Conservation (phyloP, 1,140 invertebrate genomes). For the Samia ricini region DNA sequence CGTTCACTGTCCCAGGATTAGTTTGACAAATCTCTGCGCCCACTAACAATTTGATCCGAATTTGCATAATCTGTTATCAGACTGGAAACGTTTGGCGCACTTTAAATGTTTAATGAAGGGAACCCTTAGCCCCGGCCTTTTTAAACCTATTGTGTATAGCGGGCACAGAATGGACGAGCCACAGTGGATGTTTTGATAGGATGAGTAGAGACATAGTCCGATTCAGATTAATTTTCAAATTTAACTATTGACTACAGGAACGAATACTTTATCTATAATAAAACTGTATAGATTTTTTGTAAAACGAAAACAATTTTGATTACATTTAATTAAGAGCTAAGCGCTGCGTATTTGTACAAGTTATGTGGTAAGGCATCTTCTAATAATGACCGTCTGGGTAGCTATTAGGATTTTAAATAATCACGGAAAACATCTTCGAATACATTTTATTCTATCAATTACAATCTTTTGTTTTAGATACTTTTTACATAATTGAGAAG, state of each 20-base stretch:
- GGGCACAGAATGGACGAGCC: constrained; percentile 6
- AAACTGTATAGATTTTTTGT: too few species aligned
- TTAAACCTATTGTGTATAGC: constrained; percentile 9
- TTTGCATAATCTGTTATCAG: constrained; percentile 70
- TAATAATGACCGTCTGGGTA: too few species aligned
- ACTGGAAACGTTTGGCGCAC: constrained; percentile 48
- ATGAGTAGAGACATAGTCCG: background rate
- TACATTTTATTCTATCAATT: too few species aligned
- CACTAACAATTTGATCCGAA: constrained; percentile 68
- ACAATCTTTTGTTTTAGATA: too few species aligned
- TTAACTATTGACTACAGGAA: background rate
- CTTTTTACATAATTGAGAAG: too few species aligned
- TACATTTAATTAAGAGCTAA: too few species aligned
- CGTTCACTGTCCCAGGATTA: constrained; percentile 35
- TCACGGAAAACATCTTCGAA: too few species aligned
- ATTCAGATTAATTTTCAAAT: background rate
- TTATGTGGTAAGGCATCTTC: too few species aligned
- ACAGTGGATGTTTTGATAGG: constrained; percentile 10
- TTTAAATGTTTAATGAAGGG: constrained; percentile 63
- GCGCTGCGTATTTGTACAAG: too few species aligned
- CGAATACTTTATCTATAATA: too few species aligned
- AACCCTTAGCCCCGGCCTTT: constrained; percentile 3
- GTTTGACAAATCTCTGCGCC: constrained; percentile 51
- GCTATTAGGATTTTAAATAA: too few species aligned
- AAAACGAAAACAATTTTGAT: too few species aligned